Conservation (phyloP, 2,797 vertebrate genomes). For the Cynopterus sphinx region DNA sequence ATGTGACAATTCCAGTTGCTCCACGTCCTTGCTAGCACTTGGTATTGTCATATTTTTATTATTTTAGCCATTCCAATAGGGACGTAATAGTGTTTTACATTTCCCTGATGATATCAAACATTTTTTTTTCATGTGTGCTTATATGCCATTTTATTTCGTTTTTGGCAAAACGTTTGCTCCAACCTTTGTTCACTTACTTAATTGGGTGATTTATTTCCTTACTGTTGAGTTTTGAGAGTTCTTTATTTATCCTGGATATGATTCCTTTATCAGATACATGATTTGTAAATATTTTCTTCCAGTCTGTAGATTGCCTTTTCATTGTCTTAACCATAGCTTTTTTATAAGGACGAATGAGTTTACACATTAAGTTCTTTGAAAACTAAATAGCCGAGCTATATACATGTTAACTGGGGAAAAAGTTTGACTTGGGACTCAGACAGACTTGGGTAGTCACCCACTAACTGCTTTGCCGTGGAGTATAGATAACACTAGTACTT, state of each 20-base stretch:
- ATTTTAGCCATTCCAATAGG: not conserved
- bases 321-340: not conserved
- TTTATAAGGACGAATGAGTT: not conserved
- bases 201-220: slow-evolving; percentile 5
- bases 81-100: not conserved
- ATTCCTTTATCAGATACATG: not conserved
- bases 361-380: not conserved
- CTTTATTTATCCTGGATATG: not conserved
- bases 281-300: not conserved
- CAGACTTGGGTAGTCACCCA: not conserved
- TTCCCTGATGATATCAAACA: not conserved
- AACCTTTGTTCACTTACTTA: not conserved
- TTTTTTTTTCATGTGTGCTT: not conserved
- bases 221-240: not conserved
- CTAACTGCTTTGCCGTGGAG: not conserved
- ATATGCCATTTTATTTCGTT: not conserved
- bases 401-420: not conserved
- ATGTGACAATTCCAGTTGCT: not conserved
- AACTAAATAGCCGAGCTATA: not conserved
- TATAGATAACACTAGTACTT: not conserved
- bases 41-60: not conserved
- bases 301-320: not conserved
- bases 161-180: not conserved
- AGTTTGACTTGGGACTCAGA: not conserved
- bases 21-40: not conserved